Percentiles rank a stretch among this genome's conserved stretches.
phyloP scores from a whole-genome alignment of 64 coral and sea anemone genomes.

The Porites lutea region DNA sequence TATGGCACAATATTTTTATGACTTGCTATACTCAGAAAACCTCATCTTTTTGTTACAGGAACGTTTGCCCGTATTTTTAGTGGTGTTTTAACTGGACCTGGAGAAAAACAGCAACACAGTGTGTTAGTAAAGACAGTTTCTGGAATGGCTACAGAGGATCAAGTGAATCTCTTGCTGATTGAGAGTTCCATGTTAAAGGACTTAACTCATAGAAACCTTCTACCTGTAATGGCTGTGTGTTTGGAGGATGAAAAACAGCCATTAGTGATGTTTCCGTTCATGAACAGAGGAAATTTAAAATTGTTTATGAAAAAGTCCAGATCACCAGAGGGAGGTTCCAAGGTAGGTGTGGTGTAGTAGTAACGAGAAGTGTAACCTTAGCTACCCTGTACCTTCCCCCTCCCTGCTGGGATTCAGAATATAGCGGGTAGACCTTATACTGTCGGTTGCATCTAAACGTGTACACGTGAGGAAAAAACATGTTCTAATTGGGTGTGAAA shows the following conservation, averaged over 20 bases:
- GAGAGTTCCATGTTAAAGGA: constrained; percentile 92
- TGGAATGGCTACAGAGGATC: constrained; percentile 88
- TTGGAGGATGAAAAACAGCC: constrained; percentile 86
- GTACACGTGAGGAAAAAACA: too few relatives aligned
- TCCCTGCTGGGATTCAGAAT: too few relatives aligned
- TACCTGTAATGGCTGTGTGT: constrained; percentile 89
- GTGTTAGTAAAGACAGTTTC: constrained; percentile 92
- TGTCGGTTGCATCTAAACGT: too few relatives aligned
- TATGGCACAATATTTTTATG: too few relatives aligned
- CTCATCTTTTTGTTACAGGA: constrained; percentile 16
- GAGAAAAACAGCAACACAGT: constrained; percentile 82
- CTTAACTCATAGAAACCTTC: constrained; percentile 90
- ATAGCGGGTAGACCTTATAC: too few relatives aligned
- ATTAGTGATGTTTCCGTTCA: constrained; percentile 91
- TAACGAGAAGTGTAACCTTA: neutral
- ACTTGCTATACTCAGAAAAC: too few relatives aligned
- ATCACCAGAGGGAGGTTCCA: constrained; percentile 88
- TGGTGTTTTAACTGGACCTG: constrained; percentile 87
- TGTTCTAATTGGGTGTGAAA: too few relatives aligned
- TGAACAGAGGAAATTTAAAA: constrained; percentile 98
- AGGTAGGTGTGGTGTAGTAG: constrained; percentile 50
- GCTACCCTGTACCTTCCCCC: too few relatives aligned
- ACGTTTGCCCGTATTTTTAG: constrained; percentile 95
- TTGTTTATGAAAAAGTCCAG: constrained; percentile 90
- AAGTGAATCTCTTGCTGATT: constrained; percentile 88